Conservation (phyloP, 2,113 vertebrate genomes). For the Chrysochloris asiatica region DNA sequence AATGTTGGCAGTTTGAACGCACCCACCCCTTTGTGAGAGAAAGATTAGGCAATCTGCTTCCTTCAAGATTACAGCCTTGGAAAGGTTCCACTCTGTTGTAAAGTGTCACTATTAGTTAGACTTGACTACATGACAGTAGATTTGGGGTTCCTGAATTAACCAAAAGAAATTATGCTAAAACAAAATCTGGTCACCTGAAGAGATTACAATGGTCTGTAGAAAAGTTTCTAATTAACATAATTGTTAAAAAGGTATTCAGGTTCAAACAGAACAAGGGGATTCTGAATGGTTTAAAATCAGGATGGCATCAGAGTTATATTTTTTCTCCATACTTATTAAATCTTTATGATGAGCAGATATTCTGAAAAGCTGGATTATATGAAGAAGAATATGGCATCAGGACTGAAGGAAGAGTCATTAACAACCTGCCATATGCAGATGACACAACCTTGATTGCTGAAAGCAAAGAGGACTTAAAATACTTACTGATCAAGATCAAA, state of each 20-base stretch:
- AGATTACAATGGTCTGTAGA: not conserved
- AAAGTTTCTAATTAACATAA: not conserved
- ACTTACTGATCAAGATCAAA: no score
- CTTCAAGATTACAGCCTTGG: not conserved
- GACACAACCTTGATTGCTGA: no score
- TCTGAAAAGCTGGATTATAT: no score
- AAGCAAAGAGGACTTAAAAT: no score
- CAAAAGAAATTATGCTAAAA: not conserved
- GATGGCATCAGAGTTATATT: no score
- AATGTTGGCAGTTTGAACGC: not conserved
- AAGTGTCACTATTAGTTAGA: not conserved
- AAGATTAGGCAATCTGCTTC: not conserved
- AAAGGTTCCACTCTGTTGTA: not conserved
- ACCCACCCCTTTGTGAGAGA: not conserved
- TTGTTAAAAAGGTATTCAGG: constrained; percentile 35
- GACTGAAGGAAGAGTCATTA: no score
- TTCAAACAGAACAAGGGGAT: no score
- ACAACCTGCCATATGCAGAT: no score
- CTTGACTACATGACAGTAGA: not conserved
- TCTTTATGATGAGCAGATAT: no score
- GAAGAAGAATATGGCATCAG: no score
- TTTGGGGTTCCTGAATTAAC: not conserved
- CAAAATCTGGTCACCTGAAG: not conserved
- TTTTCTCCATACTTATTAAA: no score
- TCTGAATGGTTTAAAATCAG: no score